Evolutionary conservation across 2,113 vertebrate genomes (phyloP), one percentile per base, ranked within the genome.

Genomic region (Proterorhinus semilunaris): DNA sequence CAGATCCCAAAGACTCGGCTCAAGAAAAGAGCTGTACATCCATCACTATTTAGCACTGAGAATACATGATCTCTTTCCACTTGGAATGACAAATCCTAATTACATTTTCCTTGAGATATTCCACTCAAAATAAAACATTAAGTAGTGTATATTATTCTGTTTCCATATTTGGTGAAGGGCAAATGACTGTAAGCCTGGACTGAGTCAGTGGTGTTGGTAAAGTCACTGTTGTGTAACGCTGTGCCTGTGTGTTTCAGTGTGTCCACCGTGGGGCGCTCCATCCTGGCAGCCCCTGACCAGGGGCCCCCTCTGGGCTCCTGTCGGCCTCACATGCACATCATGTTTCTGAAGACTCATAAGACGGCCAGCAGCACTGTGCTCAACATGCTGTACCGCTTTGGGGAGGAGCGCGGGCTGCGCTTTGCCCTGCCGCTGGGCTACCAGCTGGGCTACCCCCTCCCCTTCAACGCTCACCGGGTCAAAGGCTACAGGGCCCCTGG

Each of bases 321-420:
- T 71, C 86, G 70, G 36, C 93, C 94, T 0, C 91, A 81, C 64
- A 91, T 86, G 16, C 94, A 93, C 71, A 84, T 96, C 59, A 95
- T 96, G 84, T 97, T 97, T 85, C 86, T 98, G 69, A 98, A 98
- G 93, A 97, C 95, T 1, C 95, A 96, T 90, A 98, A 98, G 89
- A 96, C 96, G 0, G 96, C 95, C n/a, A 94, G 96, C 92, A 97
- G 96, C 91, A 97, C 95, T 0, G 89, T 98, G 62, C 92, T 96
- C 69, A 98, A 94, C 82, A 86, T 98, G 69, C 93, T 98, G 52
- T 96, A 96, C 81, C 95, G 95, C 67, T 97, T 94, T 0, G 96
- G 96, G 45, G 96, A 97, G 44, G 86, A 89, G 6, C 89, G 76
- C 0, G 75, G 86, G 16, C 91, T 98, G 43, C 89, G 63, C 49